Base-by-base conservation (phyloP, 64 coral and sea anemone genomes). In the Porites lutea region DNA sequence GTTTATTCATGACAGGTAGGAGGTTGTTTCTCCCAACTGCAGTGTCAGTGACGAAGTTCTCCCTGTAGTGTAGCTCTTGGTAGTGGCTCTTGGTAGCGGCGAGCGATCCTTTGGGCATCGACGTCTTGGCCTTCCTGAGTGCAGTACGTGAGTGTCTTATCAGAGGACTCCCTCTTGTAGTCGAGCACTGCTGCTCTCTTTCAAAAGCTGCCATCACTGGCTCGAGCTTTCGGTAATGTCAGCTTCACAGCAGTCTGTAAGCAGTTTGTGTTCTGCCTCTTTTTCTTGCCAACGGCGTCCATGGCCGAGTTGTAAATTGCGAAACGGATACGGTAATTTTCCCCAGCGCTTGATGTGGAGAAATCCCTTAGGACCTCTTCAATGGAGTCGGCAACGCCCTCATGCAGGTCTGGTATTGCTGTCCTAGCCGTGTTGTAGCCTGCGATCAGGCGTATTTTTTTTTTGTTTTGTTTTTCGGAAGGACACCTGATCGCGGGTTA, bases 291-390 rank as follows among this genome's bases (percentile, higher is more conserved):
- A 63, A 83, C 59, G 4, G 79, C 14, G 45, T 59, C 27, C 19
- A 92, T 68, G 23, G 79, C 90, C 48, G 79, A 67, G 71, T 60
- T 5, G 79, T 92, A 84, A 48, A 90, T 79, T 7, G 90, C 52
- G 71, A 45, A 3, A 22, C 69, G 79, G 13, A 92, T 20, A 7
- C n/a, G 48, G 6, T 43, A 92, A 47, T 49, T 92, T 8, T 57
- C 80, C 8, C 73, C 72, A 11, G 81, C 52, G 58, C 15, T 57
- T 15, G 47, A 8, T 65, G 27, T 59, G 14, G 43, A 18, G 11
- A 14, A 48, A 50, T 85, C 63, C 57, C 14, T 51, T 18, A 82
- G 52, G 13, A 66, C 57, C 53, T 79, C 71, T 63, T 91, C 80
- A 16, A 82, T 62, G 79, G 57, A 18, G 16, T 90, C 60, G 6